Percentiles rank a stretch among this genome's conserved stretches.
Conservation (phyloP, 2,888 invertebrate genomes). For the Ferrisia virgata region DNA sequence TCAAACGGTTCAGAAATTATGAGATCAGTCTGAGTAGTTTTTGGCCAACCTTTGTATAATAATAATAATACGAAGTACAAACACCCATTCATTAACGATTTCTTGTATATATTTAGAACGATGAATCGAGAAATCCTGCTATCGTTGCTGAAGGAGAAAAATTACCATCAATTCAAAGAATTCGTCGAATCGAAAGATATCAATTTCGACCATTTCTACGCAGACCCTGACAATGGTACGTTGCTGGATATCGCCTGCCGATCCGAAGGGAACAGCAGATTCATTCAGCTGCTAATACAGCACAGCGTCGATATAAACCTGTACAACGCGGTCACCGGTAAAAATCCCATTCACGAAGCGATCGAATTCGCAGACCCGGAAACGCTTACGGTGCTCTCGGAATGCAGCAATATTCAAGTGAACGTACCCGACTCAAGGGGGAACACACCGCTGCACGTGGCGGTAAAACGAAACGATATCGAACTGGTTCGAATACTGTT, state of each 20-base stretch:
- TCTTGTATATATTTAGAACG: too few relatives aligned
- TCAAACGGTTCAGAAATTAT: background rate
- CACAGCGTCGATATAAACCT: constrained; percentile 63
- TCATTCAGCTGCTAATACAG: constrained; percentile 58
- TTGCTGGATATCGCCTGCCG: constrained; percentile 61
- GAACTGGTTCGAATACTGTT: constrained; percentile 51
- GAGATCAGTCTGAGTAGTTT: background rate
- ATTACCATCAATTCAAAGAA: too few relatives aligned
- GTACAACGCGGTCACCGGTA: constrained; percentile 59
- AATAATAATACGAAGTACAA: too few relatives aligned
- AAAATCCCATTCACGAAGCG: constrained; percentile 67
- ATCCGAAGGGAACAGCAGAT: constrained; percentile 58
- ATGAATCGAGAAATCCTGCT: too few relatives aligned
- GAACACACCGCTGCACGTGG: constrained; percentile 58
- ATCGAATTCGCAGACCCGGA: constrained; percentile 58
- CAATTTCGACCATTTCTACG: constrained; percentile 59
- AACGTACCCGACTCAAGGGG: constrained; percentile 57
- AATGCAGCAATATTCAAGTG: constrained; percentile 54
- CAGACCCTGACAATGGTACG: constrained; percentile 61
- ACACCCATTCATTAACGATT: too few relatives aligned
- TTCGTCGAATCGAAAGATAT: constrained; percentile 49
- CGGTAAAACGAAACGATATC: constrained; percentile 56
- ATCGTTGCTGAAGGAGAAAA: too few relatives aligned
- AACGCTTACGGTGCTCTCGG: constrained; percentile 55
- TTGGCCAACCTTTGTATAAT: background rate